Conservation (phyloP, 2,113 vertebrate genomes). For the Blennius ocellaris region DNA sequence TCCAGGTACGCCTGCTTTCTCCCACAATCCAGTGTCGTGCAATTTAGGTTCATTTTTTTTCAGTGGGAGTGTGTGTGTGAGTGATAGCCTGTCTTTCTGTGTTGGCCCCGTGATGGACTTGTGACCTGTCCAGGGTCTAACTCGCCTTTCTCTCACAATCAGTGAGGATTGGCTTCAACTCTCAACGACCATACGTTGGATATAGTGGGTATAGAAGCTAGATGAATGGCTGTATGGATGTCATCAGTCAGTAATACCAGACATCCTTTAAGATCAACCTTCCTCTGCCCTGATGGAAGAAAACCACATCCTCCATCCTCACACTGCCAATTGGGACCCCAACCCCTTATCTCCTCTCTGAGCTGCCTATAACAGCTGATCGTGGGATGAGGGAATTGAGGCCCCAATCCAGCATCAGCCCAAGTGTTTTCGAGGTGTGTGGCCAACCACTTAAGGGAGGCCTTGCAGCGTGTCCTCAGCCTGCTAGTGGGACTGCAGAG, state of each 20-base stretch:
- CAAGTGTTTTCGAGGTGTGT: constrained; percentile 44
- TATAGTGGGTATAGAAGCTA: no score
- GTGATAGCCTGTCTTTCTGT: no score
- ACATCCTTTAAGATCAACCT: neutral
- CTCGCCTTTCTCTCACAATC: no score
- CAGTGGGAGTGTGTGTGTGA: no score
- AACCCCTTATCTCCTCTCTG: constrained; percentile 18
- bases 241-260: neutral
- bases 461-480: constrained; percentile 53
- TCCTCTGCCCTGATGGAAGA: constrained; percentile 5
- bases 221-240: neutral
- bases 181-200: no score
- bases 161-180: no score
- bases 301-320: neutral
- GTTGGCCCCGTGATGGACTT: no score
- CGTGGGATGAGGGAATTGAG: constrained; percentile 33
- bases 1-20: no score
- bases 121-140: no score
- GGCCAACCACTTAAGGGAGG: constrained; percentile 52
- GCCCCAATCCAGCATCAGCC: constrained; percentile 42
- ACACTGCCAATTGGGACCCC: constrained; percentile 7
- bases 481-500: constrained; percentile 50
- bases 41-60: no score
- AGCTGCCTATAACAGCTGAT: constrained; percentile 38
- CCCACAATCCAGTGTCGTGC: no score